Base-by-base conservation (phyloP, 2,113 vertebrate species). In the Corvus hawaiiensis region DNA sequence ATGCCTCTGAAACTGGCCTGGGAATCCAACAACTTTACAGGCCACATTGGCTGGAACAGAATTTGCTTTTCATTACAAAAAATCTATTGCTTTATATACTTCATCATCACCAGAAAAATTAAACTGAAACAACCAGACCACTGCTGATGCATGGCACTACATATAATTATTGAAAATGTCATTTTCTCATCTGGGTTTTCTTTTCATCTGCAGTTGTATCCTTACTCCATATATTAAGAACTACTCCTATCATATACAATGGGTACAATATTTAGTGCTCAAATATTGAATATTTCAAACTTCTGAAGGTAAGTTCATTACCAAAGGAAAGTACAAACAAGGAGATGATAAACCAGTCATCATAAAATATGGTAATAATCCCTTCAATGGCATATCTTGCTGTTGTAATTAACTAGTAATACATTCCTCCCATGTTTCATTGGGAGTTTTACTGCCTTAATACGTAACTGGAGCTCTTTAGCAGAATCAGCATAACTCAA, bases 351-450 rank as follows among this genome's bases (percentile, higher is more conserved):
- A 96, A 95, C 71, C 1, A 17, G 90, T 86, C 83, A 67, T 71
- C 82, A 84, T 93, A 95, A 96, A 95, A 94, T 91, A 93, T 61
- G 63, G 72, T 84, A 90, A 94, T 94, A 93, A 93, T 77, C 79
- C 82, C 78, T 83, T 90, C 91, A 91, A 75, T 83, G 82, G 82
- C 43, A 22, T 76, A 73, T 88, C 90, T 93, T 87, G 87, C 87
- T 95, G 87, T 63, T 86, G 90, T 95, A 96, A 95, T 97, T 94
- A 96, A 90, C 85, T 79, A 91, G 54, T 77, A 94, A 88, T 82
- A 91, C 84, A 86, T 93, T 86, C 93, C 87, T 97, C 85, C 84
- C 88, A 83, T 88, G 79, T 74, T 96, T 94, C 90, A 86, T 10
- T 86, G 75, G 72, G 90, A 82, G 67, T 85, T 96, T 95, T 94